A percentile compares a stretch with the other conserved stretches of the same genome.
phyloP scores from a whole-genome alignment of 2,797 vertebrate genomes.

The Sebastes trivittatus region DNA sequence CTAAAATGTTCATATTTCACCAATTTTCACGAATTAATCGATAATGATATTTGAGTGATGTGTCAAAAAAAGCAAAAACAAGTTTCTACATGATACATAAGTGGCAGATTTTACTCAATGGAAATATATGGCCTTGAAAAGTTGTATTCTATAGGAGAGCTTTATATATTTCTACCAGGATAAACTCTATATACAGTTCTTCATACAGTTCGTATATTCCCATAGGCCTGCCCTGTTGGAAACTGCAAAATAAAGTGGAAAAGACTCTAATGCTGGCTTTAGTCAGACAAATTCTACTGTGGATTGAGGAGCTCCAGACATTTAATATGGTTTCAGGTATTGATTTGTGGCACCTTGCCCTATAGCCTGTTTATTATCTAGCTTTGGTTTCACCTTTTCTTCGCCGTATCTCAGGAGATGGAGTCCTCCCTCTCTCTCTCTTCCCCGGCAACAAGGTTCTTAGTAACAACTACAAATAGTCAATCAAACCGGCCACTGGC shows the following conservation, averaged over 20 bases:
- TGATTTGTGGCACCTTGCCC: constrained; percentile 71
- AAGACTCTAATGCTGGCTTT: constrained; percentile 65
- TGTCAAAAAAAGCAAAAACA: background rate
- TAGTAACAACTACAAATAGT: constrained; percentile 49
- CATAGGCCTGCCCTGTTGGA: constrained; percentile 23
- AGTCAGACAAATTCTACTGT: constrained; percentile 75
- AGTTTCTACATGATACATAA: background rate
- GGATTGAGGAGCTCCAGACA: constrained; percentile 77
- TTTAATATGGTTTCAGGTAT: constrained; percentile 80
- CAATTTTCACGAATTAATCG: no score
- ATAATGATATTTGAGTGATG: background rate
- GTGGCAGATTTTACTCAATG: background rate
- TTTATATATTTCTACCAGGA: background rate
- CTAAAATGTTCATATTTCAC: background rate
- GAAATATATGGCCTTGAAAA: background rate
- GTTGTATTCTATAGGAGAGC: background rate
- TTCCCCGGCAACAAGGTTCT: constrained; percentile 41
- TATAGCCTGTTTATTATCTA: constrained; percentile 74
- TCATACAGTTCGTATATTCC: constrained; percentile 16
- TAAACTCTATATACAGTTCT: constrained; percentile 1
- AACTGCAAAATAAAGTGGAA: constrained; percentile 53
- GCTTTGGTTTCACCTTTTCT: constrained; percentile 74
- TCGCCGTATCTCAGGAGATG: constrained; percentile 46
- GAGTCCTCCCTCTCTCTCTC: constrained; percentile 40
- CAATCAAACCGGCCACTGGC: constrained; percentile 50